Percentiles rank a stretch among this genome's conserved stretches.
Conservation (phyloP, 2,888 invertebrate species). For the Phlogophora meticulosa region DNA sequence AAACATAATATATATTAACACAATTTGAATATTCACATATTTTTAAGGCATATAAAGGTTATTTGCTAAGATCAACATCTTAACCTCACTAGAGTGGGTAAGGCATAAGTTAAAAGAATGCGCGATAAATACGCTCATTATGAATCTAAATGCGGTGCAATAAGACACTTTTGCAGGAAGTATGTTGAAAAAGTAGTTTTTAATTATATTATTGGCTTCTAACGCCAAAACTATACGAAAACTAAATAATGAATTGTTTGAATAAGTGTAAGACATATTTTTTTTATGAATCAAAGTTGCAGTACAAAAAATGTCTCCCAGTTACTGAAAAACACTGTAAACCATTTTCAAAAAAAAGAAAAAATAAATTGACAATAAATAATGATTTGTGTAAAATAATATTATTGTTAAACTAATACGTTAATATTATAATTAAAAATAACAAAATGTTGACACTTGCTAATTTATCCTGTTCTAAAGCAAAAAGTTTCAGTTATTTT, state of each 20-base stretch:
- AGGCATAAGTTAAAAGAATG: too few relatives aligned
- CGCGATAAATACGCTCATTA: too few relatives aligned
- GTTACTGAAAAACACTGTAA: conserved; percentile 29
- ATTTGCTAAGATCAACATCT: too few relatives aligned
- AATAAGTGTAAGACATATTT: not conserved
- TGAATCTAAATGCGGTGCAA: too few relatives aligned
- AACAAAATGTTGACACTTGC: conserved; percentile 29
- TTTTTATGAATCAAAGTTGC: too few relatives aligned
- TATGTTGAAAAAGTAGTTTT: not conserved
- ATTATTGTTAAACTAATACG: conserved; percentile 59
- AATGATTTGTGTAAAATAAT: conserved; percentile 62
- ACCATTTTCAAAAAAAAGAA: conserved; percentile 59
- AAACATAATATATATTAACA: too few relatives aligned
- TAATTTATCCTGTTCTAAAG: conserved; percentile 1
- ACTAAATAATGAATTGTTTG: not conserved
- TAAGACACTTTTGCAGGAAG: too few relatives aligned
- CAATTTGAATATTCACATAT: too few relatives aligned
- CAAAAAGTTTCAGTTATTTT: conserved; percentile 14
- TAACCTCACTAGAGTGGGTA: too few relatives aligned
- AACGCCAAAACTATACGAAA: not conserved
- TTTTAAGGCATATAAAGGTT: too few relatives aligned
- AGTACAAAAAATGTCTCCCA: too few relatives aligned
- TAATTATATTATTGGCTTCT: not conserved
- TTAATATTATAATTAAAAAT: conserved; percentile 40
- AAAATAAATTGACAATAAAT: conserved; percentile 74